Base-by-base conservation (phyloP, 1,140 invertebrate species). In the Meloidogyne hapla region DNA sequence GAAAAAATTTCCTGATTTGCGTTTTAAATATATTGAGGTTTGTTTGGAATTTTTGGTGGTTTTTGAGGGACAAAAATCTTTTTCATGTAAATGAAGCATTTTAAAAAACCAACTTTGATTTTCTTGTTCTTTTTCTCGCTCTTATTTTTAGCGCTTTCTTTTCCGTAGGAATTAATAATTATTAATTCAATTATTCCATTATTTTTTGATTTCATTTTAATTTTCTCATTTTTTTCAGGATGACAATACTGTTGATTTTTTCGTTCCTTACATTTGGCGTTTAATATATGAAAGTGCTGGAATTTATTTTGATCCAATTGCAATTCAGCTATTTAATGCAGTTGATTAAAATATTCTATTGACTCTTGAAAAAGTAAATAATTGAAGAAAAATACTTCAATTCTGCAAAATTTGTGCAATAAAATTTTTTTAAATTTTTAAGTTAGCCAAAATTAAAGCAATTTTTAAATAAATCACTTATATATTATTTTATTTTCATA, bases 231-330 rank as follows among this genome's bases (percentile, higher is more conserved):
- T 18, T 38, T 13, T 25, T 73, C 48, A 73, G 89, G 96, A 99
- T 89, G 95, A 98, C 77, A 92, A 94, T 76, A 96, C 96, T 0
- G 95, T 98, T 88, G 95, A 98, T 85, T 99, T 99, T 89, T 99
- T 99, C 89, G 94, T 98, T 83, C 96, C 96, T 10, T 99, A 99
- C 87, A 93, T 98, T 48, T 99, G 96, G 96, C 92, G 93, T 13
- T 90, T 99, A 66, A 92, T 95, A 28, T 92, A 91, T 81, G 90
- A 92, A 81, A 91, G 91, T 80, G 93, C 93, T 1, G 90, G 92
- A 61, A 89, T 96, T 23, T 92, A 93, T 88, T 95, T 93, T 91
- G 64, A 83, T n/a, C 25, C 74, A 18, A 48, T 75, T 9, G 25
- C 48, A 2, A 78, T 83, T 69, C 81, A 79, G 63, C 21, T 80